A percentile compares a stretch with the other conserved stretches of the same genome.
Conservation (phyloP, 2,797 vertebrate species). For the Euphonia xanthogaster region DNA sequence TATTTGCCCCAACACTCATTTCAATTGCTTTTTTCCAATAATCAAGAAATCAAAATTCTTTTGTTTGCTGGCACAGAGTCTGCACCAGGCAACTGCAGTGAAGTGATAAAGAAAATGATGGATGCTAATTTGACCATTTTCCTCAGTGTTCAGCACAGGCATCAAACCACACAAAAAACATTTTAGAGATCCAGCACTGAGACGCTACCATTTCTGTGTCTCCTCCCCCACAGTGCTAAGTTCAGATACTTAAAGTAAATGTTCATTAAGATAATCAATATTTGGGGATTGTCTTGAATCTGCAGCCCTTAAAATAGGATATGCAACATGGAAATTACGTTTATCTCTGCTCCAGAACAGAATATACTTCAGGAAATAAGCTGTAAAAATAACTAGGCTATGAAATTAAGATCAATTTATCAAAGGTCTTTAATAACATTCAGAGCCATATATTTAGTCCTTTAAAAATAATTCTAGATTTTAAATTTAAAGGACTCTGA, state of each 20-base stretch:
- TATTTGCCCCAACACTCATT: neutral
- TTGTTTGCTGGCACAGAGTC: neutral
- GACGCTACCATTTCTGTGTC: neutral
- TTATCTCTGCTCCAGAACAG: conserved; percentile 41
- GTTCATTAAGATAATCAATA: conserved; percentile 50
- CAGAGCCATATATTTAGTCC: neutral
- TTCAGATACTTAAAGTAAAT: conserved; percentile 15
- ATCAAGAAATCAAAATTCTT: conserved; percentile 57
- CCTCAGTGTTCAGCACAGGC: neutral
- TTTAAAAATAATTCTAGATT: neutral
- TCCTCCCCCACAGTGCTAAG: neutral
- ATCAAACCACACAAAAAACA: neutral
- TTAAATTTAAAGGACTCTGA: neutral
- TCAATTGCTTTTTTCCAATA: conserved; percentile 5
- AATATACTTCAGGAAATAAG: conserved; percentile 42
- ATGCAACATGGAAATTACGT: conserved; percentile 13
- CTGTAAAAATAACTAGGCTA: conserved; percentile 19
- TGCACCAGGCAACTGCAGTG: conserved; percentile 8
- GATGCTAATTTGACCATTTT: conserved; percentile 36
- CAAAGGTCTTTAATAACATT: conserved; percentile 1
- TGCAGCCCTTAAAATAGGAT: conserved; percentile 2
- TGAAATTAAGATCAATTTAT: conserved; percentile 35
- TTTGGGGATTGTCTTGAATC: conserved; percentile 34
- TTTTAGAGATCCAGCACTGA: conserved; percentile 21
- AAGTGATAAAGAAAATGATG: conserved; percentile 47